Evolutionary conservation across 2,113 vertebrate genomes (phyloP), one percentile per base, ranked within the genome.

Genomic region (Lasiurus cinereus): DNA sequence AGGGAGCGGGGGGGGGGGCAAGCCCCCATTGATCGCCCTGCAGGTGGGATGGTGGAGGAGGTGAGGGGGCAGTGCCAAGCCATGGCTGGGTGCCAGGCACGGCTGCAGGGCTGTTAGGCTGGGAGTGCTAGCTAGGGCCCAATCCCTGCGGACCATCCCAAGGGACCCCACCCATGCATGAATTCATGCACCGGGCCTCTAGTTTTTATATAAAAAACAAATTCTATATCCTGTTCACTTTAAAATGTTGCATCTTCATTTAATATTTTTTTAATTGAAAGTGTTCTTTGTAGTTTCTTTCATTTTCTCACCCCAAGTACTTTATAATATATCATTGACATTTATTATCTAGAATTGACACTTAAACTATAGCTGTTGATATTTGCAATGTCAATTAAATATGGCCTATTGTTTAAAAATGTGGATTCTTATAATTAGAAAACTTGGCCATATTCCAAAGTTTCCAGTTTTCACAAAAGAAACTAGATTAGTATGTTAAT

Each of bases 221-320:
- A 62, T 70, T 78, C 11, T 78, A 88, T 52, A 77, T 43, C 43
- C 11, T 52, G 56, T 33, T 92, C 27, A 64, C 43, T 92, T 70
- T 15, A 69, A 22, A 39, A 43, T 50, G n/a, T 59, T 83, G 6
- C 15, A 67, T 76, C 27, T 18, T n/a, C 27, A 69, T 14, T 82
- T 82, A 62, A 82, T 82, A 43, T 69, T 82, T 19, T n/a, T 91
- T 78, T 85, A 29, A 76, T 39, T 43, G 36, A 52, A 95, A 83
- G 15, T 31, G 21, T 16, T 70, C 16, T 92, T 88, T 18, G 31
- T 43, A 46, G 19, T 74, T 87, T 73, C 1, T 64, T 76, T 73
- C 21, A 33, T 90, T 13, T 54, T 84, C 31, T 85, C 78, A 54
- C 4, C 12, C 19, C 29, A 27, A 66, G 8, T 48, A 46, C 10